phyloP scores from a whole-genome alignment of 1,140 invertebrate genomes.

The Euglossa dilemma region DNA sequence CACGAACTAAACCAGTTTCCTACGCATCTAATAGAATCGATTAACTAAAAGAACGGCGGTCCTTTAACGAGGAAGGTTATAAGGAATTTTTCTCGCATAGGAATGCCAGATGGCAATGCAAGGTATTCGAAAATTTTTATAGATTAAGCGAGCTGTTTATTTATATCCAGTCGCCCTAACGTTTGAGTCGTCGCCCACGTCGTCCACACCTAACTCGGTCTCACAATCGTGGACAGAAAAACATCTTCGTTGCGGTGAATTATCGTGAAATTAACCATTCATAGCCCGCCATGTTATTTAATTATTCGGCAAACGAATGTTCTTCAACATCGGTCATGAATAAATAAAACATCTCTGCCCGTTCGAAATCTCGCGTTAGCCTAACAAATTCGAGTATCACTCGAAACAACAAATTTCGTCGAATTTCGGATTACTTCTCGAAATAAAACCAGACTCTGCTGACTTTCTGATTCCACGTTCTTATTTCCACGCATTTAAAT shows the following conservation, averaged over 20 bases:
- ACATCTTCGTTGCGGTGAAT: background rate
- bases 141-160: conserved; percentile 20
- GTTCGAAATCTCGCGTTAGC: too few relatives aligned
- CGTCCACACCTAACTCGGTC: conserved; percentile 26
- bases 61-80: background rate
- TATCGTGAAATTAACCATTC: conserved; percentile 6
- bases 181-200: conserved; percentile 29
- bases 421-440: background rate
- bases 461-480: too few relatives aligned
- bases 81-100: background rate
- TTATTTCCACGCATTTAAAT: background rate
- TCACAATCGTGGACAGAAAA: background rate
- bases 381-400: too few relatives aligned
- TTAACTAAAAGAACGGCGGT: too few relatives aligned
- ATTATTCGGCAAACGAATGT: conserved; percentile 5
- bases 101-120: background rate
- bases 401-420: background rate
- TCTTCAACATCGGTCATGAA: background rate
- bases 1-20: too few relatives aligned
- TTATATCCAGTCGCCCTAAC: conserved; percentile 23
- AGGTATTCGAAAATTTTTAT: background rate
- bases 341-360: background rate
- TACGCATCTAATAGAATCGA: background rate
- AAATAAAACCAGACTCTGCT: background rate
- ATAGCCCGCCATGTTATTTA: background rate